Evolutionary conservation across 2,888 invertebrate genomes (phyloP).

Genomic region (Cantharis rufa): DNA sequence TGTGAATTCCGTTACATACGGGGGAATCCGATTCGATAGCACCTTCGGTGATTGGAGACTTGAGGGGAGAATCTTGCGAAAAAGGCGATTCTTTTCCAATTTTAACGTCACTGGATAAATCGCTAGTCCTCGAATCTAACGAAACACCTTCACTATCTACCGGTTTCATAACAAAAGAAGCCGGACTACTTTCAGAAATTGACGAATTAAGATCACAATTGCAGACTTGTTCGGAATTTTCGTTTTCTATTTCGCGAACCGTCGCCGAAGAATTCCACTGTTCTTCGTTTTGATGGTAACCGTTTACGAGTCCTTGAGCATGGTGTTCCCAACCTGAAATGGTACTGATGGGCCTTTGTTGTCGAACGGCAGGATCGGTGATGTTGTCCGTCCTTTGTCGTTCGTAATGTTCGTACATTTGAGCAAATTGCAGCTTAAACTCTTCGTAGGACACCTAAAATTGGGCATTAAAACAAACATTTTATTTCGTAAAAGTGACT

Average conservation of each 20-base stretch:
- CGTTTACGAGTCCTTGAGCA: conserved; percentile 51
- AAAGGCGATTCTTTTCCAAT: conserved; percentile 65
- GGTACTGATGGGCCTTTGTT: conserved; percentile 92
- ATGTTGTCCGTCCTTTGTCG: conserved; percentile 92
- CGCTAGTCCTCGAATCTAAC: conserved; percentile 60
- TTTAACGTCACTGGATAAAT: conserved; percentile 65
- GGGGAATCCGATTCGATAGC: conserved; percentile 43
- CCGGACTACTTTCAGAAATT: conserved; percentile 59
- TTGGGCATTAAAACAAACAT: not conserved
- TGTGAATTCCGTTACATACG: conserved; percentile 55
- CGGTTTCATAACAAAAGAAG: conserved; percentile 54
- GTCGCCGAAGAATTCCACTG: conserved; percentile 46
- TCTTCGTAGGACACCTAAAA: conserved; percentile 94
- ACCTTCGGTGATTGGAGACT: conserved; percentile 46
- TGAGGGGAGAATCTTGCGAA: conserved; percentile 55
- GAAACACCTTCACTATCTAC: conserved; percentile 60
- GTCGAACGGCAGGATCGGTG: conserved; percentile 90
- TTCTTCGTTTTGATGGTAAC: conserved; percentile 47
- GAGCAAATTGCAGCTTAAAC: conserved; percentile 95
- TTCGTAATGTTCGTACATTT: conserved; percentile 97
- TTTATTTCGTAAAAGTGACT: conserved; percentile 22
- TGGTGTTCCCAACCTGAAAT: conserved; percentile 93
- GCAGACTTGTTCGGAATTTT: conserved; percentile 51
- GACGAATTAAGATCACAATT: conserved; percentile 57
- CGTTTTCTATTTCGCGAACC: conserved; percentile 47